phyloP scores from a whole-genome alignment of 2,113 vertebrate genomes.

The Brachypodius melanocephalos region DNA sequence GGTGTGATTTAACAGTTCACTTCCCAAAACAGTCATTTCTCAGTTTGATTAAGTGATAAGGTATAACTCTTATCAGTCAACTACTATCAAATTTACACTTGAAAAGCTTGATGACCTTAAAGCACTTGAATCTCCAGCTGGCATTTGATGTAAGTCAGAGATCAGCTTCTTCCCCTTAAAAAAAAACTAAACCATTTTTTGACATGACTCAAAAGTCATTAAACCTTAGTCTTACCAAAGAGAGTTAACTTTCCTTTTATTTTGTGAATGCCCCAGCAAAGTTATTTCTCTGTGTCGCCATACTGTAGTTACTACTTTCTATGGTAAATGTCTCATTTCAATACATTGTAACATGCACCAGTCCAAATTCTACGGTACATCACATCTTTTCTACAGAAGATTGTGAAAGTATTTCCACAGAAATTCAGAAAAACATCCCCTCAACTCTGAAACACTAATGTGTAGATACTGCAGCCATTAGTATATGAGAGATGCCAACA shows the following conservation, averaged over 20 bases:
- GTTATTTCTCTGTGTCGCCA: background rate
- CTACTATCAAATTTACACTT: background rate
- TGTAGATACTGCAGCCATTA: background rate
- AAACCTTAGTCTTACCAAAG: background rate
- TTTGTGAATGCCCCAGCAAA: background rate
- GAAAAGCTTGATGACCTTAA: background rate
- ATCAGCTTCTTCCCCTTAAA: background rate
- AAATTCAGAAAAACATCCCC: background rate
- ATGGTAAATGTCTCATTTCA: background rate
- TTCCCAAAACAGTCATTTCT: background rate
- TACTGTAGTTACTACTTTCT: background rate
- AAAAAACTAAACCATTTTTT: background rate
- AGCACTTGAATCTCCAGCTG: background rate
- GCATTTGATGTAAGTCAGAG: background rate
- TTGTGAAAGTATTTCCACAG: background rate
- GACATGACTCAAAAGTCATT: background rate
- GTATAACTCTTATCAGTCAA: background rate
- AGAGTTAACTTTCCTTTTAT: background rate
- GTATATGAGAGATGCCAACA: background rate
- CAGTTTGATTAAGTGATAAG: background rate
- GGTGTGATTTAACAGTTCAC: background rate
- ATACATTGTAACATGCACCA: fast-evolving
- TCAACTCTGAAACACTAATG: background rate
- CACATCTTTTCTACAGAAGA: background rate
- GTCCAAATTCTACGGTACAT: background rate